Conservation (phyloP, 1,140 invertebrate genomes). For the Lepidurus apus region DNA sequence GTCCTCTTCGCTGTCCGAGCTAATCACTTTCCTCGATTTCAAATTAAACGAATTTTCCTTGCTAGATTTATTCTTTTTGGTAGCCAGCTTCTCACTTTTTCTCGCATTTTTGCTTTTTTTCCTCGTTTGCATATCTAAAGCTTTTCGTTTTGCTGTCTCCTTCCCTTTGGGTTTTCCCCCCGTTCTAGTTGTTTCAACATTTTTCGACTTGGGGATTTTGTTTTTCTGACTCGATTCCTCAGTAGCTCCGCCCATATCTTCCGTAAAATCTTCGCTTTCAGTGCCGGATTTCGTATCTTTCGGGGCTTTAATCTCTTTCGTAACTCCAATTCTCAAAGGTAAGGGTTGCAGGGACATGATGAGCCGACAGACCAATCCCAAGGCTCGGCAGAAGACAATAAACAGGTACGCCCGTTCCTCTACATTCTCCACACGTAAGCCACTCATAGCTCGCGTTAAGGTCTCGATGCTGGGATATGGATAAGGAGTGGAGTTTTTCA, state of each 20-base stretch:
- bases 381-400: slow-evolving; percentile 63
- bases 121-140: neutral
- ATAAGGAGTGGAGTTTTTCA: slow-evolving; percentile 26
- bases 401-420: slow-evolving; percentile 63
- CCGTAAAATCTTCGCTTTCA: slow-evolving; percentile 26
- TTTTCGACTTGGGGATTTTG: neutral
- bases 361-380: slow-evolving; percentile 73
- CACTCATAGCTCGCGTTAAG: slow-evolving; percentile 51
- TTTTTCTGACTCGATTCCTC: neutral
- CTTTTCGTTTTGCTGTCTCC: slow-evolving; percentile 4
- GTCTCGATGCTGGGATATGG: slow-evolving; percentile 43
- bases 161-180: neutral
- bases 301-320: slow-evolving; percentile 29
- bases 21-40: slow-evolving; percentile 45
- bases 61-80: slow-evolving; percentile 34
- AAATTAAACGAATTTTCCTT: slow-evolving; percentile 34
- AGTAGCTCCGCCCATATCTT: slow-evolving; percentile 8
- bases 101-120: neutral
- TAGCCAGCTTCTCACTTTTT: slow-evolving; percentile 29
- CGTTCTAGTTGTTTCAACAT: neutral
- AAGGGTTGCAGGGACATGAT: slow-evolving; percentile 60
- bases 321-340: slow-evolving; percentile 48
- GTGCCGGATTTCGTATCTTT: slow-evolving; percentile 23
- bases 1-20: slow-evolving; percentile 39
- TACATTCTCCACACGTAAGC: slow-evolving; percentile 53